Percentiles rank a stretch among this genome's conserved stretches.
These are phyloP conservation scores for Irena cyanogastra DNA, from an alignment of 2,113 vertebrate species.

Conservation along the genomic window DNA sequence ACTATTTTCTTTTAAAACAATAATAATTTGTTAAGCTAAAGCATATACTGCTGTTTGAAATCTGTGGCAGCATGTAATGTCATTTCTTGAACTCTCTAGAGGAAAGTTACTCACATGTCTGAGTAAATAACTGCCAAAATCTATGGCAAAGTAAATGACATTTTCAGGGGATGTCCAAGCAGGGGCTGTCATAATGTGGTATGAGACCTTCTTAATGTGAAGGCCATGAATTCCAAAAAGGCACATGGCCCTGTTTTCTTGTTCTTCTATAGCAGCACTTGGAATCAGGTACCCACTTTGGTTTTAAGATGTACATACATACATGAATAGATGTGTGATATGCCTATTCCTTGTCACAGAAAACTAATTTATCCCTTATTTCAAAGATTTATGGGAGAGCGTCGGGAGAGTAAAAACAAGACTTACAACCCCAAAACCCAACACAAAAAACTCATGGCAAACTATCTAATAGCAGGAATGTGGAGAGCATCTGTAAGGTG, in stretches of 20 bases:
- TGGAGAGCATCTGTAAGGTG: not conserved
- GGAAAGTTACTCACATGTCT: not conserved
- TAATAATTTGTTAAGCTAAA: not conserved
- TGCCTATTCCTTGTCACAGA: not conserved
- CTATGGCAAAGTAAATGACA: not conserved
- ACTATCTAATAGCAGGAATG: not conserved
- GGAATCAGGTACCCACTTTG: not conserved
- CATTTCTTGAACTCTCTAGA: not conserved
- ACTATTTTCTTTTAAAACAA: not conserved
- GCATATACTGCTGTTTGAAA: not conserved
- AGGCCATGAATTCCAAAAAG: not conserved
- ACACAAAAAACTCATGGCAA: not conserved
- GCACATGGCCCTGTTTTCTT: not conserved
- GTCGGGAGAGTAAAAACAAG: not conserved
- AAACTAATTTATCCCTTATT: not conserved
- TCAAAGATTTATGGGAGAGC: not conserved
- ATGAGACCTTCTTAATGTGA: not conserved
- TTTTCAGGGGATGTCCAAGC: not conserved
- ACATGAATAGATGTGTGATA: not conserved
- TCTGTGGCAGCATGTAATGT: not conserved
- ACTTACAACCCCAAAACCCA: not conserved
- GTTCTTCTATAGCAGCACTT: not conserved
- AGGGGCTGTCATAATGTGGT: not conserved
- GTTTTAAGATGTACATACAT: not conserved
- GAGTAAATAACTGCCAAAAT: not conserved